Conservation (phyloP, 1,140 invertebrate genomes). For the Formica selysi region DNA sequence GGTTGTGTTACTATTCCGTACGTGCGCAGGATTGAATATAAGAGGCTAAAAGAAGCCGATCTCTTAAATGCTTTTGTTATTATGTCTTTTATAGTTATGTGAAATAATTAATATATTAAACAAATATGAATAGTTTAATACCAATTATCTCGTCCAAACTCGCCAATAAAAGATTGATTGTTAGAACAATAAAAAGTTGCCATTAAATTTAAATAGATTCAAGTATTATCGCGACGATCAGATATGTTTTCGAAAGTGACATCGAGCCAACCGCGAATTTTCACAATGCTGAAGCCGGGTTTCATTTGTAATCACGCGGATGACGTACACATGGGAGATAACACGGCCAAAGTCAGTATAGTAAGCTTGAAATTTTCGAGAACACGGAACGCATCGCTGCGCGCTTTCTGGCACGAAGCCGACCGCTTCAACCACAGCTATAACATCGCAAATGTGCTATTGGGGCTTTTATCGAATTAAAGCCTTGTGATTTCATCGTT, state of each 20-base stretch:
- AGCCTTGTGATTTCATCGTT: constrained; percentile 34
- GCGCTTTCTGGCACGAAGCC: constrained; percentile 71
- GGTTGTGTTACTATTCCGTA: neutral
- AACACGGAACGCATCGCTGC: constrained; percentile 56
- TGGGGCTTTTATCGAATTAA: constrained; percentile 73
- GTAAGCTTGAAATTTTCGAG: constrained; percentile 68
- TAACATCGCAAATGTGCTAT: constrained; percentile 35
- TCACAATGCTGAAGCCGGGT: neutral
- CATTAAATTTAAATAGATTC: constrained; percentile 49
- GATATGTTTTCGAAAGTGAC: constrained; percentile 14
- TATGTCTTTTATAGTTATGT: neutral
- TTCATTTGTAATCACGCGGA: constrained; percentile 16
- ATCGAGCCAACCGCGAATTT: constrained; percentile 13
- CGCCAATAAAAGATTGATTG: neutral
- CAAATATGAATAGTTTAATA: neutral
- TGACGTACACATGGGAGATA: constrained; percentile 13
- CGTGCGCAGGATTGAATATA: constrained; percentile 1
- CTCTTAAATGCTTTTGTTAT: neutral
- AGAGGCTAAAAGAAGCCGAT: neutral
- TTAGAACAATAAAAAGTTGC: neutral
- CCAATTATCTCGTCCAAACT: neutral
- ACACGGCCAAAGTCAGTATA: neutral
- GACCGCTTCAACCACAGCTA: constrained; percentile 48
- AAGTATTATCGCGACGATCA: constrained; percentile 26
- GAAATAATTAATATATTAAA: neutral